Evolutionary conservation across 2,888 invertebrate species (phyloP).

Genomic region (Diaperis boleti): DNA sequence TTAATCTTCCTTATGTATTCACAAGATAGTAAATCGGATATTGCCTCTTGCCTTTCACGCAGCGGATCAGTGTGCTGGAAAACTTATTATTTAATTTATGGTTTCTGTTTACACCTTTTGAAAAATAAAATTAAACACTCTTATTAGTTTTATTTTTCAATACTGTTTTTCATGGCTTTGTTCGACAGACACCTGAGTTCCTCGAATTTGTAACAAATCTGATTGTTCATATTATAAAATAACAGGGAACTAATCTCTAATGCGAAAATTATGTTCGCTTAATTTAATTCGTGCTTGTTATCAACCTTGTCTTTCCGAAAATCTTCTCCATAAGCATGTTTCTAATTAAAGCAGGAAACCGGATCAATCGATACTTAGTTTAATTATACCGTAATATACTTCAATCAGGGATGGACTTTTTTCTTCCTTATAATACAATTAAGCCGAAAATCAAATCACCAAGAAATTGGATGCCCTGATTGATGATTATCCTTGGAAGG

Average conservation of each 20-base stretch:
- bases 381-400: slow-evolving; percentile 23
- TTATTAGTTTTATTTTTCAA: too few relatives aligned
- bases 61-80: too few relatives aligned
- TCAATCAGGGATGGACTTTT: slow-evolving; percentile 20
- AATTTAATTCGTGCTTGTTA: slow-evolving; percentile 14
- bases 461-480: slow-evolving; percentile 29
- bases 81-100: too few relatives aligned
- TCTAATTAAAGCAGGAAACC: slow-evolving; percentile 2
- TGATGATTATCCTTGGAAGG: slow-evolving; percentile 28
- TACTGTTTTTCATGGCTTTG: too few relatives aligned
- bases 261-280: slow-evolving; percentile 4
- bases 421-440: slow-evolving; percentile 14
- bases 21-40: too few relatives aligned
- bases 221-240: too few relatives aligned
- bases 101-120: too few relatives aligned
- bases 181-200: too few relatives aligned
- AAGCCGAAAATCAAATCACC: slow-evolving; percentile 30
- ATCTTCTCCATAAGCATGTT: slow-evolving; percentile 2
- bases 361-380: slow-evolving; percentile 12
- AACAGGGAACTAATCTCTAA: slow-evolving; percentile 2
- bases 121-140: too few relatives aligned
- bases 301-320: slow-evolving; percentile 1
- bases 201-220: too few relatives aligned
- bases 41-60: too few relatives aligned
- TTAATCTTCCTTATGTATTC: too few relatives aligned